These are phyloP conservation scores for Cryptomyrus ogoouensis DNA, from an alignment of 2,113 vertebrate genomes.

Conservation along the genomic window DNA sequence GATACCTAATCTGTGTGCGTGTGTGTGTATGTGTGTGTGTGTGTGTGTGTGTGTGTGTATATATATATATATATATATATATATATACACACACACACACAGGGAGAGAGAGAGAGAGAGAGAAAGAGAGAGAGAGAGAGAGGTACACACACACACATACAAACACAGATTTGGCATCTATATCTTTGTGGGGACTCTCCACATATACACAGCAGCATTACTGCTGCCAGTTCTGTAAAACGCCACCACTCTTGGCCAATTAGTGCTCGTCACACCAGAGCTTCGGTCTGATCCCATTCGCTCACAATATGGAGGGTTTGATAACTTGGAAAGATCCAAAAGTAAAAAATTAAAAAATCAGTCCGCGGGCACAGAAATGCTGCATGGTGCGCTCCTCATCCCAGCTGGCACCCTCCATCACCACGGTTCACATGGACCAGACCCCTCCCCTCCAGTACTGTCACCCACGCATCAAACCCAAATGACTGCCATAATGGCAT, in stretches of 20 bases:
- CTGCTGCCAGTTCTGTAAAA: not conserved
- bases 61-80: no score
- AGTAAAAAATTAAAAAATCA: not conserved
- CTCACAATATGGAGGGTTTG: not conserved
- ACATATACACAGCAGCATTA: not conserved
- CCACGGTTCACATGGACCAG: not conserved
- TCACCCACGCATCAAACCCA: not conserved
- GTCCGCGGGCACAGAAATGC: not conserved
- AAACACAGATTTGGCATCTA: no score
- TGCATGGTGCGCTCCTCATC: not conserved
- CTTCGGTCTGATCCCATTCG: not conserved
- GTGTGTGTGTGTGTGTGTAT: no score
- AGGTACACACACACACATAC: no score
- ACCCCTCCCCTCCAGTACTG: not conserved
- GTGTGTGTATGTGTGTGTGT: no score
- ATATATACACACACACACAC: no score
- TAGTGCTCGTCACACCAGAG: not conserved
- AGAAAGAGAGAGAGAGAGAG: no score
- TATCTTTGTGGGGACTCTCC: no score
- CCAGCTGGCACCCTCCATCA: constrained; percentile 1
- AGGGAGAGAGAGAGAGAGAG: no score
- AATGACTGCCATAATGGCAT: not conserved
- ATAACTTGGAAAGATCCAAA: not conserved
- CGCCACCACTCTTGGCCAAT: not conserved
- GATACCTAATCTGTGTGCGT: not conserved